Percentiles rank a stretch among this genome's conserved stretches.
Conservation (phyloP, 2,797 vertebrate genomes). For the Channallabes apus region DNA sequence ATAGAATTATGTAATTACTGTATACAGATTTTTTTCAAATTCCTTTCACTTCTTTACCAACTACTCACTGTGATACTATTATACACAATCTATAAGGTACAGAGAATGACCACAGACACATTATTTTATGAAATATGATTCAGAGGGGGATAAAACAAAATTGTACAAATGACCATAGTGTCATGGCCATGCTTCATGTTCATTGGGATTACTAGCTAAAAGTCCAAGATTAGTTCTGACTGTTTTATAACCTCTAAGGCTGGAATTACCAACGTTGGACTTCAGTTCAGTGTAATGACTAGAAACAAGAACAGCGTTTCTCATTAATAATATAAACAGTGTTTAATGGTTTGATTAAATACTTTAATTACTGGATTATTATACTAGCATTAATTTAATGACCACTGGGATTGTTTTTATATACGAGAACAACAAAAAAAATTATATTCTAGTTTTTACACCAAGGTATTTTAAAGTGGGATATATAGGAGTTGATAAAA, state of each 20-base stretch:
- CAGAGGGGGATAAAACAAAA: background rate
- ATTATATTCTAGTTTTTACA: background rate
- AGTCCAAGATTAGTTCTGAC: background rate
- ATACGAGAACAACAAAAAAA: background rate
- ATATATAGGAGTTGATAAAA: too few relatives aligned
- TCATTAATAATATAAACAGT: slow-evolving; percentile 18
- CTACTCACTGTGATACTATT: slow-evolving; percentile 16
- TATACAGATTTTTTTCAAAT: slow-evolving; percentile 13
- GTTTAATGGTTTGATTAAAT: background rate
- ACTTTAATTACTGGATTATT: background rate
- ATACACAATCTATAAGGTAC: slow-evolving; percentile 20
- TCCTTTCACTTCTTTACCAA: background rate
- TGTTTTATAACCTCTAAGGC: background rate
- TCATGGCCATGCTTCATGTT: slow-evolving; percentile 1
- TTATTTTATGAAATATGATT: background rate
- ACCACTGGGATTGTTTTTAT: background rate
- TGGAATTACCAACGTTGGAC: background rate
- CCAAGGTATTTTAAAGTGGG: too few relatives aligned
- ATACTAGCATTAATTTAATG: background rate
- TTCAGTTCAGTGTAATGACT: background rate
- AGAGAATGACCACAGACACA: slow-evolving; percentile 8
- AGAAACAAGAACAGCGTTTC: slow-evolving; percentile 7
- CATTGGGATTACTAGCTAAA: background rate
- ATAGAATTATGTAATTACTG: background rate
- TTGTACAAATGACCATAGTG: background rate